These are phyloP conservation scores for Phyllostomus hastatus DNA, from an alignment of 2,113 vertebrate genomes.

Conservation along the genomic window DNA sequence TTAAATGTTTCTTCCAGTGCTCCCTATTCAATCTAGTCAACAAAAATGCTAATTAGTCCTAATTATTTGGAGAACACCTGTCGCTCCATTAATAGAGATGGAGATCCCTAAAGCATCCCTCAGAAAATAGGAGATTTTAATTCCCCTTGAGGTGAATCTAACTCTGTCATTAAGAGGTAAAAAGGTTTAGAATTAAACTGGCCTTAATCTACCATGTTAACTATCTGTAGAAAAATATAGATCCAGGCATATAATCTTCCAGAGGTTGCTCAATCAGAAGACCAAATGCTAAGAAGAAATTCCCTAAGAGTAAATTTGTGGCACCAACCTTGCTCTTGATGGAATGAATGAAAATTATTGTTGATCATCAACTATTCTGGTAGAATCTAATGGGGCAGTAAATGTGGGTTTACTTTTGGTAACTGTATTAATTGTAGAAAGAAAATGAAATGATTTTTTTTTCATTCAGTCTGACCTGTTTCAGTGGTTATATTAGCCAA, in stretches of 20 bases:
- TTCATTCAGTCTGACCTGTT: neutral
- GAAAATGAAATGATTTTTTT: neutral
- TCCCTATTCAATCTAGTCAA: slow-evolving; percentile 35
- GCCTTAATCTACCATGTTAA: neutral
- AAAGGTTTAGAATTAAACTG: slow-evolving; percentile 34
- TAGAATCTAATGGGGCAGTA: neutral
- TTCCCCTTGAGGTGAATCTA: slow-evolving; percentile 13
- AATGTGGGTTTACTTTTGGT: neutral
- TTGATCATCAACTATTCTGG: neutral
- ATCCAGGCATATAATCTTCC: neutral
- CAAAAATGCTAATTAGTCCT: slow-evolving; percentile 55
- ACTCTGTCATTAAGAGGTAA: neutral
- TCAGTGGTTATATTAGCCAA: neutral
- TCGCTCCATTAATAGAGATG: slow-evolving; percentile 27
- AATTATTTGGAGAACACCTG: slow-evolving; percentile 56
- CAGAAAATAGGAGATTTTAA: slow-evolving; percentile 23
- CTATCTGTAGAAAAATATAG: neutral
- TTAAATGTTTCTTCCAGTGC: slow-evolving; percentile 47
- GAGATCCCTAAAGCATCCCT: slow-evolving; percentile 22
- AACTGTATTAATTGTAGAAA: neutral
- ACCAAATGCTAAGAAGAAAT: neutral
- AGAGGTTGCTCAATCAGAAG: neutral
- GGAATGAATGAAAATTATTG: neutral
- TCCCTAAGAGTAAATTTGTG: neutral
- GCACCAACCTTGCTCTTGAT: neutral